Percentiles rank a stretch among this genome's conserved stretches.
Conservation (phyloP, 2,888 invertebrate species). For the Pristionchus exspectatus region DNA sequence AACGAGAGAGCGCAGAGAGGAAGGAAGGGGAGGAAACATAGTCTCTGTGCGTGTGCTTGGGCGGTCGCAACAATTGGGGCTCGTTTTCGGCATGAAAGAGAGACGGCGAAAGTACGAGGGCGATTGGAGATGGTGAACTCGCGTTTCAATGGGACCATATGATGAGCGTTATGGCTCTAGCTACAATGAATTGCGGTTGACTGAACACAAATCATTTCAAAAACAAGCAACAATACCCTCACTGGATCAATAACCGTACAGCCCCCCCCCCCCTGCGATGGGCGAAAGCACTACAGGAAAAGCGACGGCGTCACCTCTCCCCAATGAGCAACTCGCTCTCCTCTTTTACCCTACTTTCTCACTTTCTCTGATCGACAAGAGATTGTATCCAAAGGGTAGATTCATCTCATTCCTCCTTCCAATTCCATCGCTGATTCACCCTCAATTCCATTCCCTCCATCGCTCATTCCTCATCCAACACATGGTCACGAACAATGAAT, state of each 20-base stretch:
- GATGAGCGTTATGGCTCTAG: background rate
- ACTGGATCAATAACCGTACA: conserved; percentile 1
- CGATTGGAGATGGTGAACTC: background rate
- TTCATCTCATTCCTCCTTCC: background rate
- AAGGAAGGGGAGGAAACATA: conserved; percentile 16
- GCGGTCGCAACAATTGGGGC: background rate
- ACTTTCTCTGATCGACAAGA: background rate
- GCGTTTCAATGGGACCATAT: background rate
- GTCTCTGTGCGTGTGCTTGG: background rate
- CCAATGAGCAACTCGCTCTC: background rate
- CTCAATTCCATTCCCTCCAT: conserved; percentile 6
- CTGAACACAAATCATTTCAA: background rate
- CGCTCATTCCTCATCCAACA: background rate
- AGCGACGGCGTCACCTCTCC: background rate
- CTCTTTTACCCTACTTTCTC: background rate
- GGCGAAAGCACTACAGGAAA: background rate
- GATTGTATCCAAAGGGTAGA: background rate
- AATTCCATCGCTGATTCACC: background rate
- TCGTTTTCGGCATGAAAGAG: conserved; percentile 6
- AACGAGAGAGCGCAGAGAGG: conserved; percentile 39
- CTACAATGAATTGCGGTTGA: background rate
- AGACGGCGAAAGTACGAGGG: background rate
- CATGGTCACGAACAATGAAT: background rate
- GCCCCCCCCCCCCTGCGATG: background rate
- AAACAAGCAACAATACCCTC: background rate